Conservation (phyloP, 2,113 vertebrate genomes). For the Atherinomorus stipes region DNA sequence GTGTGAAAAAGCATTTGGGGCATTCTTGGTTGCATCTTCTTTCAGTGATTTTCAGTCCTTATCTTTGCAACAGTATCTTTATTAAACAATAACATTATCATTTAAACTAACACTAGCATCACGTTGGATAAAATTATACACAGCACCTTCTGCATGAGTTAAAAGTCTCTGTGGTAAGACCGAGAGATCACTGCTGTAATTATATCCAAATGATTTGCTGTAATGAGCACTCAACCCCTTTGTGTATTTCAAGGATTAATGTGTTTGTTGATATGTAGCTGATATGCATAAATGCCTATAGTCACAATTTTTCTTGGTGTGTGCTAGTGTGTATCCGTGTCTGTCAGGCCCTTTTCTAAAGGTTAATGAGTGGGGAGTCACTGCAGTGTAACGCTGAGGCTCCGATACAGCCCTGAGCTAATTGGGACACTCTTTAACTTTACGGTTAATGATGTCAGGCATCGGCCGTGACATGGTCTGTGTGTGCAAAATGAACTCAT, state of each 20-base stretch:
- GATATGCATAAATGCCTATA: slow-evolving; percentile 15
- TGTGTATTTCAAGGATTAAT: slow-evolving; percentile 6
- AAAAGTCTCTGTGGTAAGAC: not conserved
- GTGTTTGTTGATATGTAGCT: slow-evolving; percentile 22
- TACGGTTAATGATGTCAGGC: slow-evolving; percentile 65
- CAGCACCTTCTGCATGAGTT: not conserved
- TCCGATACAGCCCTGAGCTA: slow-evolving; percentile 52
- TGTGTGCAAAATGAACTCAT: not conserved
- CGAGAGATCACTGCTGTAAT: slow-evolving; percentile 21
- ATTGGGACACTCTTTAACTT: slow-evolving; percentile 65
- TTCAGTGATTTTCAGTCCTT: no score
- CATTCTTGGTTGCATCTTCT: no score
- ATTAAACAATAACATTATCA: not conserved
- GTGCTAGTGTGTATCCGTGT: slow-evolving; percentile 8
- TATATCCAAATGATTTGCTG: slow-evolving; percentile 24
- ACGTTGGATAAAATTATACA: not conserved
- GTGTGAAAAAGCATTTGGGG: no score
- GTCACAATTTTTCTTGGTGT: not conserved
- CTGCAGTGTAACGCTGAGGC: slow-evolving; percentile 30
- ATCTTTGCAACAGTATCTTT: not conserved
- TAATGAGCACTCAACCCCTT: slow-evolving; percentile 25
- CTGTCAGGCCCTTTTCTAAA: slow-evolving; percentile 55
- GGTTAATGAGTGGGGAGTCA: slow-evolving; percentile 70
- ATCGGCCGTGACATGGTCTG: slow-evolving; percentile 21
- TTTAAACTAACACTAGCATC: not conserved